Evolutionary conservation across 2,888 invertebrate genomes (phyloP), one percentile per base, ranked within the genome.

Genomic region (Euplexia lucipara): DNA sequence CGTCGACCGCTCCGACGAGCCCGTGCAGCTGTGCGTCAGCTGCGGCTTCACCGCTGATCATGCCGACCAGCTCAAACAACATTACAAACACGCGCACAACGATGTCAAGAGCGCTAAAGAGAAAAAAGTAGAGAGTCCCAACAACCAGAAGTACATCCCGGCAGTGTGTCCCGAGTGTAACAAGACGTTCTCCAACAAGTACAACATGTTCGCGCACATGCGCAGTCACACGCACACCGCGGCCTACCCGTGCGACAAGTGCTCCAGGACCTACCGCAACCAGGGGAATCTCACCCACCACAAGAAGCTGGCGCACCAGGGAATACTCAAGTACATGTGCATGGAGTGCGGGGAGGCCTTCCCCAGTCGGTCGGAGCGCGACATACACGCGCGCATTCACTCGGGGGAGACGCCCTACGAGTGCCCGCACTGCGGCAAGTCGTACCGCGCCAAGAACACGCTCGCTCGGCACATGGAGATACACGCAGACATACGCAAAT

Each of bases 151-250:
- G 65, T 87, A 87, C 59, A 90, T 91, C 16, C 92, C 93, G 0
- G 94, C 92, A 14, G 88, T 89, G 4, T 96, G 96, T 61, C 89
- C 91, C 0, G 91, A 93, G 14, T 96, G 96, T 76, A 91, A 93
- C 56, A 94, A 91, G 75, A 89, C 86, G 1, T 96, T 95, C 78
- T 88, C 90, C 59, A 90, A 96, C 86, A 91, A 96, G 86, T 91
- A 96, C 90, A 85, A 94, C 85, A 90, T 91, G 93, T 79, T 90
- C 14, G 82, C 88, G 1, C 96, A 96, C 78, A 85, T 92, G 88
- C 90, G 92, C 66, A 89, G 82, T 1, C 95, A 95, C 71, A 88
- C 87, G 12, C 87, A 81, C 0, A 2, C 58, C 8, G 54, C 41
- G 4, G 30, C 44, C 39, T 83, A 78, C 66, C 72, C 88, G 3